A percentile compares a stretch with the other conserved stretches of the same genome.
Conservation (phyloP, 53 echinoderm and acorn worm genomes). For the Luidia sarsii region DNA sequence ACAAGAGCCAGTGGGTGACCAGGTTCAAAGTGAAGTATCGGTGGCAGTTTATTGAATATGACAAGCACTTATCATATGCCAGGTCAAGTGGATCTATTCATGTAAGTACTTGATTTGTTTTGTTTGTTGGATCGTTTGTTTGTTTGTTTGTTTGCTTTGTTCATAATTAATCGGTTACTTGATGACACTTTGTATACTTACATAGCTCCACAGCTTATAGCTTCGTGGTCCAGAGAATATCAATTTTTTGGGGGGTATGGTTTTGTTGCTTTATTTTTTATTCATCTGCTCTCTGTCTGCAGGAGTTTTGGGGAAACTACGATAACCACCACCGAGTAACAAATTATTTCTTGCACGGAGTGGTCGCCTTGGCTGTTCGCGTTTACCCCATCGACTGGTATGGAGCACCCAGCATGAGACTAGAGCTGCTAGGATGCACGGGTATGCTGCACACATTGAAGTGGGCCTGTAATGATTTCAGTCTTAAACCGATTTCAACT, state of each 20-base stretch:
- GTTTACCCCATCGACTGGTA: neutral
- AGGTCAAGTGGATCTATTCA: neutral
- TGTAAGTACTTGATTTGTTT: neutral
- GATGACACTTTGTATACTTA: neutral
- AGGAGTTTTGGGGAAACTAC: slow-evolving; percentile 5
- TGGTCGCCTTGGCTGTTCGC: neutral
- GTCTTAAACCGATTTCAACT: no score
- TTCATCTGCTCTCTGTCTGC: no score
- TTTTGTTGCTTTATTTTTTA: no score
- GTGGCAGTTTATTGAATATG: neutral
- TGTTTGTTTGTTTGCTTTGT: neutral
- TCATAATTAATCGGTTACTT: neutral
- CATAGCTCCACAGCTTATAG: no score
- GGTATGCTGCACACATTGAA: neutral
- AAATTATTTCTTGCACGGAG: slow-evolving; percentile 3
- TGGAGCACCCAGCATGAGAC: neutral
- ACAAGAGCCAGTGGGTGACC: slow-evolving; percentile 22
- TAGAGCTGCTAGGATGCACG: slow-evolving; percentile 11
- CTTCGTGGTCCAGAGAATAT: no score
- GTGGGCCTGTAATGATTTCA: neutral
- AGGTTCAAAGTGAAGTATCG: slow-evolving; percentile 7
- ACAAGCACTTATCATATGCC: neutral
- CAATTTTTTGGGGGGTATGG: no score
- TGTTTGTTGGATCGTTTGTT: neutral
- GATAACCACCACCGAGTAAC: neutral